These are phyloP conservation scores for Tragelaphus scriptus DNA, from an alignment of 2,113 vertebrate species.

Conservation along the genomic window DNA sequence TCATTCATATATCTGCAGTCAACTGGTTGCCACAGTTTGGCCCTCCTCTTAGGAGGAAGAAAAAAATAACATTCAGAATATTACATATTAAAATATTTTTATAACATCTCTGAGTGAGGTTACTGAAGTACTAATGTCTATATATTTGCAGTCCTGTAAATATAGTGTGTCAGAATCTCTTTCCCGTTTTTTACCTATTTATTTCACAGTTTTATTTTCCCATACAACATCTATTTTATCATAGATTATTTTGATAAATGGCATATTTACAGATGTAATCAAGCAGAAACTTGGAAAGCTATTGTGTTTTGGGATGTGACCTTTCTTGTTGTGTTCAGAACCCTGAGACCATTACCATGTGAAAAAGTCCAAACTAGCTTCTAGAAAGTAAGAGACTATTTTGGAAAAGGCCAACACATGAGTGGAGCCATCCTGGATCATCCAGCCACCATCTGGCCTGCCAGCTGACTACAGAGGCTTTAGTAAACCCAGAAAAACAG, in stretches of 20 bases:
- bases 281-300: background rate
- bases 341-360: background rate
- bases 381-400: background rate
- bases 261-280: background rate
- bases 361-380: background rate
- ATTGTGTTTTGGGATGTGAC: background rate
- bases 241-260: background rate
- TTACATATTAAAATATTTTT: background rate
- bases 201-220: background rate
- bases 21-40: background rate
- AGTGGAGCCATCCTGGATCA: background rate
- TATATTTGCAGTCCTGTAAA: background rate
- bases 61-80: background rate
- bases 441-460: background rate
- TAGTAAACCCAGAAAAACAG: background rate
- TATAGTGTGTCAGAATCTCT: background rate
- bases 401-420: background rate
- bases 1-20: background rate
- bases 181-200: background rate
- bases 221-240: background rate
- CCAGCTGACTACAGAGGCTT: background rate
- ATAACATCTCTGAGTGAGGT: background rate
- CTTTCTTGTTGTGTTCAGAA: background rate
- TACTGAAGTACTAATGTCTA: too few relatives aligned
- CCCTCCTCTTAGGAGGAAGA: background rate